Base-by-base conservation (phyloP, 2,113 vertebrate species). In the Brachyistius frenatus region DNA sequence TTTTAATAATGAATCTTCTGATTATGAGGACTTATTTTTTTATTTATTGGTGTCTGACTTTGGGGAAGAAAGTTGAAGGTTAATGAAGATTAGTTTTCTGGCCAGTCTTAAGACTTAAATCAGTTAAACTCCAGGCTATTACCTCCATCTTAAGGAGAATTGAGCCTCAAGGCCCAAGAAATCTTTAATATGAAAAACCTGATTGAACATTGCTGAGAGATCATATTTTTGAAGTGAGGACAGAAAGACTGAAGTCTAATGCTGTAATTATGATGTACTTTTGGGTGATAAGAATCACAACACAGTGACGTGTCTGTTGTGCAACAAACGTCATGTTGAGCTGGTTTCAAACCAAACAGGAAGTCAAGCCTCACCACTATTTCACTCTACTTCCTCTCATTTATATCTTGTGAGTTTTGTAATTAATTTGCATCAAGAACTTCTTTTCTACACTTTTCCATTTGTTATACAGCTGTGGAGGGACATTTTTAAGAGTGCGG, bases 321-420 rank as follows among this genome's bases (percentile, higher is more conserved):
- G 69, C 50, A 63, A 23, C 10, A 37, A 74, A 44, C 5, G 33
- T 58, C 50, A 66, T 60, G 23, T 23, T 23, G 15, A 33, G 37
- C 35, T 44, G 30, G 32, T 44, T 55, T 65, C 50, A 76, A 65
- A 61, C 14, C 46, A 52, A 67, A 53, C 0, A 33, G 33, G 31
- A 65, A 78, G 44, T 64, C 4, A 57, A 30, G 14, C 7, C 23
- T 73, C 0, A 23, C 3, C 10, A 46, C 49, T 50, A 23, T 13
- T 70, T 36, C 9, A 39, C 9, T 37, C 7, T 52, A 10, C 13
- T 65, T 75, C 57, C 15, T 44, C 39, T 14, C 30, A 11, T 35
- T 50, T 32, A 11, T 41, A 3, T 49, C 32, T 13, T 60, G 3
- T 56, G 11, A 7, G 3, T 61, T 2, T 30, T 58, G 30, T 9